A percentile compares a stretch with the other conserved stretches of the same genome.
Conservation (phyloP, 2,797 vertebrate species). For the Fistularia commersonii region DNA sequence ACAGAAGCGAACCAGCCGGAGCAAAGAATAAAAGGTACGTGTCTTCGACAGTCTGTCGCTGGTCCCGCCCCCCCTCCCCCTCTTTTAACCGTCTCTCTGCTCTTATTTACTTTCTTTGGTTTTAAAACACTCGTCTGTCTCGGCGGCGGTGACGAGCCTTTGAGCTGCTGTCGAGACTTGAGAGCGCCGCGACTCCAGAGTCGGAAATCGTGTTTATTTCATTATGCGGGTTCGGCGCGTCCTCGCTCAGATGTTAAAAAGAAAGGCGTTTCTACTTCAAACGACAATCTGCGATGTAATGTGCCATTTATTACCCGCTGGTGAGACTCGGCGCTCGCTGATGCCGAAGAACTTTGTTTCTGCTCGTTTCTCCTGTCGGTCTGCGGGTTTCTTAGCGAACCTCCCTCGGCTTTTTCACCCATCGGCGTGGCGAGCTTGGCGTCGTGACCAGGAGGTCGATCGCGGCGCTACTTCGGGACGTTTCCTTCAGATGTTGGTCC, state of each 20-base stretch:
- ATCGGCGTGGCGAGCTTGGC: too few species aligned
- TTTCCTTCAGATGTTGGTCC: too few species aligned
- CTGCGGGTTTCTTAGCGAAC: too few species aligned
- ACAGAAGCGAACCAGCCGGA: conserved; percentile 45
- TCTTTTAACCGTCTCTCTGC: conserved; percentile 43
- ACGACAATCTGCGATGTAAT: conserved; percentile 12
- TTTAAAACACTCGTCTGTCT: too few species aligned
- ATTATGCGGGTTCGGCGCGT: conserved; percentile 47
- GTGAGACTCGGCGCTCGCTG: too few species aligned
- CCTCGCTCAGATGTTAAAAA: conserved; percentile 19
- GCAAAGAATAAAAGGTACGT: conserved; percentile 53
- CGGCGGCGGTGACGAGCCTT: conserved; percentile 63
- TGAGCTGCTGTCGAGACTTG: too few species aligned
- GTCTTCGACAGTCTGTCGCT: conserved; percentile 62
- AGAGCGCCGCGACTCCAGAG: conserved; percentile 55
- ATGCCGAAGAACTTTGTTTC: too few species aligned
- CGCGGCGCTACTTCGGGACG: too few species aligned
- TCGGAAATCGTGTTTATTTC: conserved; percentile 50
- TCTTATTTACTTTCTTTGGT: conserved; percentile 66
- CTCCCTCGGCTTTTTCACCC: too few species aligned
- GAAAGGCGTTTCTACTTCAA: conserved; percentile 7
- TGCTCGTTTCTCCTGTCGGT: too few species aligned
- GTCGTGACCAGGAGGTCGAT: too few species aligned
- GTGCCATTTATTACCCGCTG: conserved; percentile 3
- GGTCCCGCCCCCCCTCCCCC: conserved; percentile 41